Conservation (phyloP, 2,113 vertebrate species). For the Aspidoscelis tigris region DNA sequence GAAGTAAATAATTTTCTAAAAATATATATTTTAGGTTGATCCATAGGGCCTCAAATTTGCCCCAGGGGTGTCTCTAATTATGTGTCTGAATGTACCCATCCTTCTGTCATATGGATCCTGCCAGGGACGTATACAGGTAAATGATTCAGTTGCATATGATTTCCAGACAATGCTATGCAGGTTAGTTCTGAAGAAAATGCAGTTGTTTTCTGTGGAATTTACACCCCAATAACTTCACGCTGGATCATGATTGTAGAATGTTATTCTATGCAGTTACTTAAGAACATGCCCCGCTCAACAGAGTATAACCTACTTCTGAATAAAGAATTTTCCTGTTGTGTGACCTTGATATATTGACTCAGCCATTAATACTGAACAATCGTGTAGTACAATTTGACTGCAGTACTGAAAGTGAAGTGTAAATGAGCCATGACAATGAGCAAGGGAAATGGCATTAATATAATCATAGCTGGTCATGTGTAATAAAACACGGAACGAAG, state of each 20-base stretch:
- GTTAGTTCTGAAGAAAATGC: neutral
- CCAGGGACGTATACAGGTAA: no score
- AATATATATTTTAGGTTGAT: no score
- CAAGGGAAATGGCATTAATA: conserved; percentile 20
- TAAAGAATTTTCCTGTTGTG: neutral
- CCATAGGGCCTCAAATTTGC: no score
- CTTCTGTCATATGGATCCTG: no score
- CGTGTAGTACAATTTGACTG: conserved; percentile 1
- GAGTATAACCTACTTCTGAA: neutral
- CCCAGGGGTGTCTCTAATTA: no score
- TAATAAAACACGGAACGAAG: conserved; percentile 18
- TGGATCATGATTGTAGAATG: neutral
- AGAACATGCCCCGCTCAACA: neutral
- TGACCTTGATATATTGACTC: neutral
- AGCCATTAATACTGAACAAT: neutral
- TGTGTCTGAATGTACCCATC: no score
- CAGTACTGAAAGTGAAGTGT: neutral
- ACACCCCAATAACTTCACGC: neutral
- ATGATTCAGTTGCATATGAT: no score
- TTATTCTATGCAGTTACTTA: neutral
- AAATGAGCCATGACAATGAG: conserved; percentile 15
- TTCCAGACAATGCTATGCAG: no score
- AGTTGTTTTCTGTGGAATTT: neutral
- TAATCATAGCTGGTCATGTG: neutral
- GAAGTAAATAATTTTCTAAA: no score